These are phyloP conservation scores for Acleris literana DNA, from an alignment of 2,888 invertebrate genomes.

Conservation along the genomic window DNA sequence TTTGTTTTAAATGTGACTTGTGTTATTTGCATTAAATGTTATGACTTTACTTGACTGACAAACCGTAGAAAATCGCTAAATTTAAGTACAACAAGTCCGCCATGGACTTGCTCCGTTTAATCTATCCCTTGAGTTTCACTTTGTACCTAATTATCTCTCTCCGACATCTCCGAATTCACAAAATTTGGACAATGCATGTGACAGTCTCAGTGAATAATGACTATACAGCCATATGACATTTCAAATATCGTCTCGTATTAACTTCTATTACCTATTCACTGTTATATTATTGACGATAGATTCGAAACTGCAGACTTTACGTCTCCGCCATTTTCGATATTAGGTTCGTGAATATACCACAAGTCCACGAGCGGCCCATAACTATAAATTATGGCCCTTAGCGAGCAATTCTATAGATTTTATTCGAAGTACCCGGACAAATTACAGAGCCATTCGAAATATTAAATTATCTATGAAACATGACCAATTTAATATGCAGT, in stretches of 20 bases:
- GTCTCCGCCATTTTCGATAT: slow-evolving; percentile 9
- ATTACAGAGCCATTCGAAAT: slow-evolving; percentile 21
- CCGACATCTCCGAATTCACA: too few species aligned
- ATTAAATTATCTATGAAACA: slow-evolving; percentile 20
- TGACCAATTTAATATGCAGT: slow-evolving; percentile 20
- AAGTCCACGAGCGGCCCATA: slow-evolving; percentile 16
- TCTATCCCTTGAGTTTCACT: too few species aligned
- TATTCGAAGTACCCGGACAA: slow-evolving; percentile 26
- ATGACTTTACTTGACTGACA: too few species aligned
- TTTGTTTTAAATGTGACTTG: too few species aligned
- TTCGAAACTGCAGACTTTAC: slow-evolving; percentile 1
- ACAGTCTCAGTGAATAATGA: too few species aligned
- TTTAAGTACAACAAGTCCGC: too few species aligned
- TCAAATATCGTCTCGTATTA: background rate
- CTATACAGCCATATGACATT: background rate
- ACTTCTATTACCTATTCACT: background rate
- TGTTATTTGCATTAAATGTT: too few species aligned
- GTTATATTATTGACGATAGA: background rate
- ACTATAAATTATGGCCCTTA: slow-evolving; percentile 24
- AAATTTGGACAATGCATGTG: too few species aligned
- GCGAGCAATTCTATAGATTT: slow-evolving; percentile 29
- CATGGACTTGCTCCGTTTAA: too few species aligned
- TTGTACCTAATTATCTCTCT: too few species aligned
- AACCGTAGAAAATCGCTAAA: too few species aligned
- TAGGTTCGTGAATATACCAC: slow-evolving; percentile 14